A percentile compares a stretch with the other conserved stretches of the same genome.
phyloP scores from a whole-genome alignment of 1,140 invertebrate species.

The Leptinotarsa defecta region DNA sequence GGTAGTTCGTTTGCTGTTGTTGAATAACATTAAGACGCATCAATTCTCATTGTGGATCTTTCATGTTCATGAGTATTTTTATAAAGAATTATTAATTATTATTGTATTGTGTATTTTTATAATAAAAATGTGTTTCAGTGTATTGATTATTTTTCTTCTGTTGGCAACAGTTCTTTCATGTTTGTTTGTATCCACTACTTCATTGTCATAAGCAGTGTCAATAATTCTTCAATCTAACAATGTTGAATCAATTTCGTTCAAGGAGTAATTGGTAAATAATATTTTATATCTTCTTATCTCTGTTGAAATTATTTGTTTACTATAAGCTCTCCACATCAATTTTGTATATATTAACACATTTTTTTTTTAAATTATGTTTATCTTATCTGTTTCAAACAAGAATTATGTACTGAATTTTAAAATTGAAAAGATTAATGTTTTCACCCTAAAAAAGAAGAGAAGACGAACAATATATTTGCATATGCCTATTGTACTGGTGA shows the following conservation, averaged over 20 bases:
- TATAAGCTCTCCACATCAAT: neutral
- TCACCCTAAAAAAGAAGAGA: neutral
- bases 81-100: constrained; percentile 49
- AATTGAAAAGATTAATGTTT: constrained; percentile 7
- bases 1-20: constrained; percentile 63
- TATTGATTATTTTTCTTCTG: constrained; percentile 38
- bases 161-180: constrained; percentile 28
- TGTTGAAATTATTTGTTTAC: constrained; percentile 6
- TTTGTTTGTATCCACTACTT: constrained; percentile 40
- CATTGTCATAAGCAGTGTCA: constrained; percentile 13
- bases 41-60: constrained; percentile 33
- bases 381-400: constrained; percentile 19
- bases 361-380: constrained; percentile 2
- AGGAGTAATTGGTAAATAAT: constrained; percentile 43
- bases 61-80: constrained; percentile 53
- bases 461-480: constrained; percentile 14
- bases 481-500: constrained; percentile 20
- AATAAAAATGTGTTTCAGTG: constrained; percentile 52
- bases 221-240: constrained; percentile 24
- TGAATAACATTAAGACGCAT: constrained; percentile 47
- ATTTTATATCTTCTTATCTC: constrained; percentile 23
- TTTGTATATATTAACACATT: constrained; percentile 10
- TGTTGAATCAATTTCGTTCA: constrained; percentile 44
- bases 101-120: constrained; percentile 55
- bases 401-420: constrained; percentile 10